Conservation (phyloP, 1,140 invertebrate species). For the Pogonognathellus flavescens region DNA sequence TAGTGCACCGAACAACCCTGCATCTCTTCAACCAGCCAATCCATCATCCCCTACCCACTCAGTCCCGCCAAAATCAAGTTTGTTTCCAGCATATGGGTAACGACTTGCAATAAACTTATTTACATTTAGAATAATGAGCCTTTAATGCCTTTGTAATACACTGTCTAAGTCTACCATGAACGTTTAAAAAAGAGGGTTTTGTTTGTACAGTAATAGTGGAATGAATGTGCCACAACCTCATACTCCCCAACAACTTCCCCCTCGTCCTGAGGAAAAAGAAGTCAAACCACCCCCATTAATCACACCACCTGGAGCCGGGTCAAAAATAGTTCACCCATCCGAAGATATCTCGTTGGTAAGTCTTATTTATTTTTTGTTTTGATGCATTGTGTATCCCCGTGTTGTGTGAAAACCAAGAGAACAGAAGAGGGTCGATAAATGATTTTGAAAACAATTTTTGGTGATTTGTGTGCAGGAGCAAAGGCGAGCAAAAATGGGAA, state of each 20-base stretch:
- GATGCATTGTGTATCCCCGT: background rate
- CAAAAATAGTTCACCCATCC: conserved; percentile 93
- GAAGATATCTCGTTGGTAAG: conserved; percentile 90
- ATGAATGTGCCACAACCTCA: background rate
- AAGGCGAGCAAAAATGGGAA: conserved; percentile 81
- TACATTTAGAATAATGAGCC: too few species aligned
- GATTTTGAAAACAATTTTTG: conserved; percentile 35
- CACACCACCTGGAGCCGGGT: conserved; percentile 81
- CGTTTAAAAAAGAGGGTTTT: background rate
- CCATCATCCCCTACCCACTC: conserved; percentile 67
- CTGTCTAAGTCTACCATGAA: background rate
- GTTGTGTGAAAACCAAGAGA: too few species aligned
- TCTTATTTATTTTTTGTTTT: conserved; percentile 54
- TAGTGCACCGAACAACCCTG: background rate
- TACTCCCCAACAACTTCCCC: background rate
- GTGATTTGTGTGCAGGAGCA: conserved; percentile 79
- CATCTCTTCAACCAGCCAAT: conserved; percentile 57
- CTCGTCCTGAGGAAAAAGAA: conserved; percentile 3
- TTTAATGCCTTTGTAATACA: background rate
- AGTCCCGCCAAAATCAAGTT: conserved; percentile 77
- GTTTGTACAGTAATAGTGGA: background rate
- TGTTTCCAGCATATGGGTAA: conserved; percentile 83
- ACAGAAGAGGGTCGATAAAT: too few species aligned
- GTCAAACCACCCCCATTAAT: conserved; percentile 1
- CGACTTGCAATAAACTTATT: background rate